Evolutionary conservation across 1,140 invertebrate species (phyloP).

Genomic region (Anoplophora glabripennis): DNA sequence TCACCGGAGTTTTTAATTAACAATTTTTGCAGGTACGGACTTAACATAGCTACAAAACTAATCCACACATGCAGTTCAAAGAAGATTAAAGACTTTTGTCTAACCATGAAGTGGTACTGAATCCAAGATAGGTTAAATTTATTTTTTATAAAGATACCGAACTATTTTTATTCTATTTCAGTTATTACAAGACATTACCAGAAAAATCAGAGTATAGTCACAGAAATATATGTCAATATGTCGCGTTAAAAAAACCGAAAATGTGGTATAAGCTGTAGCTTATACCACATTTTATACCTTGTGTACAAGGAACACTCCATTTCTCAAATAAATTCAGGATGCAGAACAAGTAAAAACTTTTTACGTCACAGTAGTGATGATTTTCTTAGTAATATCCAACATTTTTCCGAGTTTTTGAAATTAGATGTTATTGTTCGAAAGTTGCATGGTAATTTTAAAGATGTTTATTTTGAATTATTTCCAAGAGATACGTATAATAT

Average conservation of each 20-base stretch:
- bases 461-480: conserved; percentile 2
- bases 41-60: conserved; percentile 7
- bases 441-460: background rate
- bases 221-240: conserved; percentile 9
- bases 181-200: background rate
- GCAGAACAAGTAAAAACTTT: conserved; percentile 15
- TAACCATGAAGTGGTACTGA: conserved; percentile 3
- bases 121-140: conserved; percentile 9
- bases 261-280: conserved; percentile 1
- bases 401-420: conserved; percentile 1
- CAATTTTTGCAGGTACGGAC: conserved; percentile 23
- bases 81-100: conserved; percentile 14
- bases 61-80: conserved; percentile 11
- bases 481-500: background rate
- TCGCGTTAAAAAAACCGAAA: conserved; percentile 11
- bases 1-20: too few species aligned
- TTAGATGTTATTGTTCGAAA: conserved; percentile 1
- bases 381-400: conserved; percentile 3
- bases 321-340: background rate
- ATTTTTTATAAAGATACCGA: conserved; percentile 16
- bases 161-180: conserved; percentile 17
- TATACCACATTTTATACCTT: too few species aligned
- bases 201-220: background rate
- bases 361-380: conserved; percentile 10
- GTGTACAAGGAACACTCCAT: conserved; percentile 6